Evolutionary conservation across 2,888 invertebrate genomes (phyloP).

Genomic region (Augochlorella aurata): DNA sequence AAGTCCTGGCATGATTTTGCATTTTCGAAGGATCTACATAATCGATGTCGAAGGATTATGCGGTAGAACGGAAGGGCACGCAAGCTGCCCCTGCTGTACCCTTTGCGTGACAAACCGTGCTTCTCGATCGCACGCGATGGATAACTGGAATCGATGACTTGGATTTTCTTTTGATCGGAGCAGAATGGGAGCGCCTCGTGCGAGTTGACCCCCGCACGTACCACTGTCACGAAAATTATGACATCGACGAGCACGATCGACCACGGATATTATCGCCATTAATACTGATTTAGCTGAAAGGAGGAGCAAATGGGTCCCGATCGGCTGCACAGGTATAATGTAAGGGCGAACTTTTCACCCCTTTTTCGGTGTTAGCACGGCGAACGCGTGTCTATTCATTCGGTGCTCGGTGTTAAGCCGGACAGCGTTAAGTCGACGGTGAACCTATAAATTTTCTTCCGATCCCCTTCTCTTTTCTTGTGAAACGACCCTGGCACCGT

Average conservation of each 20-base stretch:
- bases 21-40: background rate
- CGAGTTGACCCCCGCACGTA: slow-evolving; percentile 31
- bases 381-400: slow-evolving; percentile 46
- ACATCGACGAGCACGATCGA: slow-evolving; percentile 28
- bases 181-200: background rate
- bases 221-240: slow-evolving; percentile 39
- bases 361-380: slow-evolving; percentile 24
- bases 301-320: slow-evolving; percentile 36
- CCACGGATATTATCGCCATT: slow-evolving; percentile 37
- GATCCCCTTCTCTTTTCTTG: slow-evolving; percentile 31
- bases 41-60: background rate
- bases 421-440: slow-evolving; percentile 47
- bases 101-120: slow-evolving; percentile 1
- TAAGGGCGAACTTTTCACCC: slow-evolving; percentile 43
- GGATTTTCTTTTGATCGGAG: slow-evolving; percentile 24
- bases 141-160: slow-evolving; percentile 35
- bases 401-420: slow-evolving; percentile 38
- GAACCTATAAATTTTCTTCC: slow-evolving; percentile 49
- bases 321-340: slow-evolving; percentile 50
- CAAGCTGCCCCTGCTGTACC: slow-evolving; percentile 1
- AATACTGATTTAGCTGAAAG: slow-evolving; percentile 57
- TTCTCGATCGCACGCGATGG: background rate
- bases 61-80: background rate
- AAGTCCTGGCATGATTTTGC: background rate
- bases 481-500: slow-evolving; percentile 20